Percentiles rank a stretch among this genome's conserved stretches.
Evolutionary conservation across 2,113 vertebrate genomes (phyloP).

Genomic region (Sebastes schlegelii): DNA sequence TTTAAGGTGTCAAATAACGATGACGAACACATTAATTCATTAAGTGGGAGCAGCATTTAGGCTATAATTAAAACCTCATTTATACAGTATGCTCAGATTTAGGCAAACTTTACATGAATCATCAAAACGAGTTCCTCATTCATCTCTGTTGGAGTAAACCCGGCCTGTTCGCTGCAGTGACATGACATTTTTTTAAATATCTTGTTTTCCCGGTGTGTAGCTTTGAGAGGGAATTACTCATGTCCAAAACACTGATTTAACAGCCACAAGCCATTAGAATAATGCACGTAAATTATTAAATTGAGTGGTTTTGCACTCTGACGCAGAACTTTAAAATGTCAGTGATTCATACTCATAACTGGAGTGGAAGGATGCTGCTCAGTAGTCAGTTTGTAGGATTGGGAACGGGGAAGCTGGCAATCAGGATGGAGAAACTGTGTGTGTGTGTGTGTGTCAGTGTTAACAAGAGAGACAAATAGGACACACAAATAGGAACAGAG

Average conservation of each 20-base stretch:
- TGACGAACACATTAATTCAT: background rate
- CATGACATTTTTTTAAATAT: conserved; percentile 36
- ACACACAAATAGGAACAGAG: conserved; percentile 64
- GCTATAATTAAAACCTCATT: conserved; percentile 37
- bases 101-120: conserved; percentile 27
- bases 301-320: conserved; percentile 60
- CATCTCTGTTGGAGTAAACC: background rate
- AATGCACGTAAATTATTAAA: conserved; percentile 64
- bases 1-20: conserved; percentile 7
- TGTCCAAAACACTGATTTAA: conserved; percentile 49
- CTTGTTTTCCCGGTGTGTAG: conserved; percentile 24
- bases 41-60: conserved; percentile 10
- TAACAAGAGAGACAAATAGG: conserved; percentile 79
- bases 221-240: conserved; percentile 54
- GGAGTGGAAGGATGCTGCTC: conserved; percentile 67
- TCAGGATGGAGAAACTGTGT: conserved; percentile 55
- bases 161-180: background rate
- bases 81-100: background rate
- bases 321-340: conserved; percentile 67
- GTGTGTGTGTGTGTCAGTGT: conserved; percentile 69
- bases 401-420: conserved; percentile 58
- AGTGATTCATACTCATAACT: conserved; percentile 69
- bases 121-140: conserved; percentile 25
- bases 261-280: conserved; percentile 52
- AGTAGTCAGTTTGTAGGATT: conserved; percentile 63